Evolutionary conservation across 2,113 vertebrate species (phyloP).

Genomic region (Epinephelus fuscoguttatus): DNA sequence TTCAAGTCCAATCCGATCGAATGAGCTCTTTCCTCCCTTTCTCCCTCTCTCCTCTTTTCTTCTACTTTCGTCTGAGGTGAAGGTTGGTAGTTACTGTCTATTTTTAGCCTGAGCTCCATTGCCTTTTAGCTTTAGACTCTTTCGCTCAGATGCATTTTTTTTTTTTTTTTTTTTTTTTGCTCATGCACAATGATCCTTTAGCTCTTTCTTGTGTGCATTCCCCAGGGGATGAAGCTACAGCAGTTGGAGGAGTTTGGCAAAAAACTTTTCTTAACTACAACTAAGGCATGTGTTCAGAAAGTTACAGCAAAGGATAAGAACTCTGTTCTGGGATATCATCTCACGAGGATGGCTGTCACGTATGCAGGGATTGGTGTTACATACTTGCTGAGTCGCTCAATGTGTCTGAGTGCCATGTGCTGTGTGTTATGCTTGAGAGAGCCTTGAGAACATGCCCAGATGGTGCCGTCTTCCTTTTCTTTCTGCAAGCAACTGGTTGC

Average conservation of each 20-base stretch:
- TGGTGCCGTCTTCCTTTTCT: slow-evolving; percentile 60
- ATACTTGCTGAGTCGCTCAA: slow-evolving; percentile 61
- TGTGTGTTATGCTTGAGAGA: slow-evolving; percentile 63
- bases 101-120: slow-evolving; percentile 67
- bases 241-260: slow-evolving; percentile 62
- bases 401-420: slow-evolving; percentile 68
- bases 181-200: slow-evolving; percentile 70
- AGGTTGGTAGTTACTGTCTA: slow-evolving; percentile 67
- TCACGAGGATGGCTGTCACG: slow-evolving; percentile 66
- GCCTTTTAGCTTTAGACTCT: slow-evolving; percentile 61
- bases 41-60: slow-evolving; percentile 32
- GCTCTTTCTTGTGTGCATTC: slow-evolving; percentile 69
- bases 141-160: slow-evolving; percentile 43
- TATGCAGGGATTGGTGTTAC: slow-evolving; percentile 67
- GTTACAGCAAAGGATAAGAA: slow-evolving; percentile 66
- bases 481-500: slow-evolving; percentile 57
- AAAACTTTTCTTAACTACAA: slow-evolving; percentile 65
- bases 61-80: slow-evolving; percentile 55
- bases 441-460: slow-evolving; percentile 70
- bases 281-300: slow-evolving; percentile 60
- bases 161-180: slow-evolving; percentile 58
- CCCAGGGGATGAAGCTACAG: slow-evolving; percentile 58
- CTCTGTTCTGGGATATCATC: slow-evolving; percentile 61
- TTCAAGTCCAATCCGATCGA: slow-evolving; percentile 53
- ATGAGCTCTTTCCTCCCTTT: slow-evolving; percentile 43